Evolutionary conservation across 2,797 vertebrate species (phyloP), one percentile per base, ranked within the genome.

Genomic region (Clarias fuscus): DNA sequence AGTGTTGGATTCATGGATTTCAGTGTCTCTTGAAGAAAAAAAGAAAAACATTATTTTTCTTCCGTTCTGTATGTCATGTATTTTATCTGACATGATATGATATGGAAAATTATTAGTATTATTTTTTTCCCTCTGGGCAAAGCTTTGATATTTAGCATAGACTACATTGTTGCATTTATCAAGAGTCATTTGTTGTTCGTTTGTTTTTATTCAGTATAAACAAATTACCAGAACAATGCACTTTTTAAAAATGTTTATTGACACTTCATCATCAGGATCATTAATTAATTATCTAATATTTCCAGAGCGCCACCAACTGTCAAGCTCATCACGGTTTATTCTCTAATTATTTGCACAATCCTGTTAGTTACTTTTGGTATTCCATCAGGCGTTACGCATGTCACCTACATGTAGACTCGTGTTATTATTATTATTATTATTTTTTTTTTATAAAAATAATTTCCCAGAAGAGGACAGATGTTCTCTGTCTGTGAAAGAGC

Each of bases 241-340:
- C 64, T 65, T 79, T 70, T 2, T 7, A 2, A 24, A 62, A 62
- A 30, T 56, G 10, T 56, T 82, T 3, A 17, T 79, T 76, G n/a
- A 61, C 79, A 83, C 59, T 67, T 62, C 33, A 80, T 80, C 43
- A 68, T 81, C 37, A 82, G n/a, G 56, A 77, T 82, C 68, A 88
- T 70, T 70, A 76, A 82, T 76, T 67, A 70, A 59, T 80, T 68
- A 84, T 59, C 18, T 84, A 58, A 83, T 85, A 78, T 83, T 86
- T 77, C 83, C 24, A n/a, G 33, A 87, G 88, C 88, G 85, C 76
- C 87, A 86, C 87, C 84, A 85, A 33, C 84, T 85, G 86, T 86
- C 81, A 79, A 82, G 10, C 71, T 86, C 56, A 37, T 85, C 20
- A 62, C 11, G 6, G 40, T 65, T 62, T 80, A 71, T 81, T 64